Base-by-base conservation (phyloP, 2,888 invertebrate genomes). In the Anagyrus pseudococci region DNA sequence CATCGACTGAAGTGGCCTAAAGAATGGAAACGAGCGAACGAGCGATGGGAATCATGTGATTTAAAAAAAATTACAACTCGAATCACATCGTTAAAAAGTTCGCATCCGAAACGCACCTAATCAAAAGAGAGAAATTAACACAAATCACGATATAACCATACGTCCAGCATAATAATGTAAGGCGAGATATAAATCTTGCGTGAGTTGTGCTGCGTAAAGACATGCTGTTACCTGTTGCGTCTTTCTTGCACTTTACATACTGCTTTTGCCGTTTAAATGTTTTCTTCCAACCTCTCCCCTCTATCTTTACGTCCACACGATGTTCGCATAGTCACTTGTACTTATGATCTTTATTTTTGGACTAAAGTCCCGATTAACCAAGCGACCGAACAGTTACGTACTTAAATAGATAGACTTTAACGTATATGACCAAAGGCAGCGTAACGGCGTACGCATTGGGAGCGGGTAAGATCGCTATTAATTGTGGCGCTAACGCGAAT, bases 191-290 rank as follows among this genome's bases (percentile, higher is more conserved):
- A 8, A 37, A 25, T 47, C 46, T 26, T 47, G 44, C 47, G 37
- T 43, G 15, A 68, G 72, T 72, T 72, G 72, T 75, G 75, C 73
- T 73, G 75, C 73, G 71, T 72, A 72, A 75, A 70, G 70, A 71
- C 70, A 74, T 68, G 62, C 70, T 72, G 72, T 77, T 77, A 75
- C 72, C 71, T 74, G 74, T 75, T 74, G 68, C 69, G 70, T 73
- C 69, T 72, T 71, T 68, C 61, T 71, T 69, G 66, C 69, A 69
- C 68, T 67, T 70, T 57, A 33, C 48, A 47, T 69, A 58, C 46
- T 61, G 40, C 15, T 55, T 60, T 37, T 68, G 68, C 66, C 59
- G 44, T 58, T 69, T 68, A 63, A 64, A 41, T 57, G 44, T 61
- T 60, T 53, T 60, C 40, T 8, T 29, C 49, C 33, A 41, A 47